These are phyloP conservation scores for Watsonalla cultraria DNA, from an alignment of 2,888 invertebrate species.

Conservation along the genomic window DNA sequence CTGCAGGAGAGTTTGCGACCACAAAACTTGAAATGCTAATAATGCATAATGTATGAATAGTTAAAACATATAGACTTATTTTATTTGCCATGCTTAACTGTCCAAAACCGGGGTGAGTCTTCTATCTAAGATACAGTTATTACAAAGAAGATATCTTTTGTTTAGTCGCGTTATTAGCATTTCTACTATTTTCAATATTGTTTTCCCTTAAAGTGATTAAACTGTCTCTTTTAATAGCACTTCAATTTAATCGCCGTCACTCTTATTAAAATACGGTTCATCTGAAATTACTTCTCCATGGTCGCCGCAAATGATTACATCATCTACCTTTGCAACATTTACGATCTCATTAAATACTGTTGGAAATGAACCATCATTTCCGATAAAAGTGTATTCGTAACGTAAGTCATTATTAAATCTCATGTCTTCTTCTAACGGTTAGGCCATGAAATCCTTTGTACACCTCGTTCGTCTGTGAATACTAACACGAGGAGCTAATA, in stretches of 20 bases:
- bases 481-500: constrained; percentile 28
- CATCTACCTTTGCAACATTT: not conserved
- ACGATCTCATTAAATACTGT: not conserved
- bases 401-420: not conserved
- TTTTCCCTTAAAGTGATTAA: constrained; percentile 11
- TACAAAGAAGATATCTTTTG: not conserved
- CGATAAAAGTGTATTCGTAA: not conserved
- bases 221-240: constrained; percentile 12
- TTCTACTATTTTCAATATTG: not conserved
- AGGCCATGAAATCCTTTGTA: not conserved
- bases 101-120: too few species aligned
- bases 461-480: constrained; percentile 21
- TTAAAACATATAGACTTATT: too few species aligned
- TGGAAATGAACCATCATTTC: not conserved
- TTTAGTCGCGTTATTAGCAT: not conserved
- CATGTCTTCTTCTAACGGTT: too few species aligned
- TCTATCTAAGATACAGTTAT: too few species aligned
- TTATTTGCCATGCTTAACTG: too few species aligned
- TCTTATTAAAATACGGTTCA: constrained; percentile 2
- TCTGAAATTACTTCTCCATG: not conserved
- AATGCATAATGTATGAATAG: too few species aligned
- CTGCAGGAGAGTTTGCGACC: too few species aligned
- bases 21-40: too few species aligned
- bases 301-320: not conserved
- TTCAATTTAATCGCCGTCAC: constrained; percentile 13